Conservation (phyloP, 1,140 invertebrate species). For the Pogonus chalceus region DNA sequence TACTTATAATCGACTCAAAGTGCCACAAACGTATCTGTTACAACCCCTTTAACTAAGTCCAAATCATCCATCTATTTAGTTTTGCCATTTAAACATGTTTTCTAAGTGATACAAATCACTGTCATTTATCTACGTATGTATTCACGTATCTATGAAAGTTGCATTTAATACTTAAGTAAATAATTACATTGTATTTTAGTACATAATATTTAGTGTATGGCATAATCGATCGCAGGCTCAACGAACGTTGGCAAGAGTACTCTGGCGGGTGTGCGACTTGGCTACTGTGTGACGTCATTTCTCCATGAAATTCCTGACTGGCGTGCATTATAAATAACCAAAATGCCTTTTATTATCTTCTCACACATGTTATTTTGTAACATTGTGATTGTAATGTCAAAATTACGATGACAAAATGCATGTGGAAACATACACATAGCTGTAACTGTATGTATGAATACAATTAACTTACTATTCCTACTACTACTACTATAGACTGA, state of each 20-base stretch:
- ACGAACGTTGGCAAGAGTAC: conserved; percentile 6
- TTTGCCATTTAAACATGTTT: too few species aligned
- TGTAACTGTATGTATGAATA: neutral
- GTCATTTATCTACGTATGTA: too few species aligned
- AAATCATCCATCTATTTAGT: too few species aligned
- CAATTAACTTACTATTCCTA: too few species aligned
- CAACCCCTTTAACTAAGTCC: too few species aligned
- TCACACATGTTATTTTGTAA: conserved; percentile 9
- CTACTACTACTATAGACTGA: too few species aligned
- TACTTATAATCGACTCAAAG: too few species aligned
- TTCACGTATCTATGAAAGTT: too few species aligned
- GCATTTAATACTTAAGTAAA: too few species aligned
- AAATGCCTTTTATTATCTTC: conserved; percentile 7
- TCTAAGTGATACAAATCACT: too few species aligned
- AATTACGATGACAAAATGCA: neutral
- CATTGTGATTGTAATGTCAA: neutral
- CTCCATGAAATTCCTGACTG: conserved; percentile 23
- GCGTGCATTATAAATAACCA: conserved; percentile 26
- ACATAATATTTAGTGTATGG: neutral
- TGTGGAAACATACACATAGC: neutral
- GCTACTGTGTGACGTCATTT: conserved; percentile 22
- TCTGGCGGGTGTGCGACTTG: conserved; percentile 1
- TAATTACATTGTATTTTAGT: neutral
- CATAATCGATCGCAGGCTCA: neutral
- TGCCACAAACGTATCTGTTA: too few species aligned